These are phyloP conservation scores for Xerus rutilus DNA, from an alignment of 2,797 vertebrate genomes.

Conservation along the genomic window DNA sequence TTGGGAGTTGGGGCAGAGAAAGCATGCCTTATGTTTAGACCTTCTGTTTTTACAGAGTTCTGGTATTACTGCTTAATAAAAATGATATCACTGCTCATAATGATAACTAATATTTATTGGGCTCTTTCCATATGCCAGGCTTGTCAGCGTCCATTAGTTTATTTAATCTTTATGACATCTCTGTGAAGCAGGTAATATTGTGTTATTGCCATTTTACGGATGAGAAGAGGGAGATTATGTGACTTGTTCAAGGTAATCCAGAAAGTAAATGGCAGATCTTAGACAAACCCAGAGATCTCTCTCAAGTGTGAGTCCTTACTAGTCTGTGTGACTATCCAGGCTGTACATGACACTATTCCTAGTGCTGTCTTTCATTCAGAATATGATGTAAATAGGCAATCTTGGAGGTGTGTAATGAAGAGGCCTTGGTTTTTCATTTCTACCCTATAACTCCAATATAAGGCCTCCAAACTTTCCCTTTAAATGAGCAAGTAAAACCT, in stretches of 20 bases:
- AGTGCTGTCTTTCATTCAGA: not conserved
- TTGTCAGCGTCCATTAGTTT: not conserved
- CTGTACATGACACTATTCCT: not conserved
- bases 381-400: not conserved
- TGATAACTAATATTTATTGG: not conserved
- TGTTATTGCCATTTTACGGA: not conserved
- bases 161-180: not conserved
- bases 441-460: not conserved
- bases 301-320: not conserved
- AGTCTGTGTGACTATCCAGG: not conserved
- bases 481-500: not conserved
- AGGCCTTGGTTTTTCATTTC: not conserved
- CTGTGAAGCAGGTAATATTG: not conserved
- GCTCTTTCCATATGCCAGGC: not conserved
- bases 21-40: rapidly evolving
- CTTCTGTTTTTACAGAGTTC: not conserved
- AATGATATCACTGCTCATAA: not conserved
- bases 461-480: not conserved
- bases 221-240: not conserved
- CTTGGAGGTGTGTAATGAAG: not conserved
- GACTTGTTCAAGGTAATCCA: not conserved
- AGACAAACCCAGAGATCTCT: not conserved
- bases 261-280: not conserved
- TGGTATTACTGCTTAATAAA: not conserved
- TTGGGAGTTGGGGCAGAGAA: not conserved